These are phyloP conservation scores for Rhinolophus sinicus DNA, from an alignment of 2,113 vertebrate species.

Conservation along the genomic window DNA sequence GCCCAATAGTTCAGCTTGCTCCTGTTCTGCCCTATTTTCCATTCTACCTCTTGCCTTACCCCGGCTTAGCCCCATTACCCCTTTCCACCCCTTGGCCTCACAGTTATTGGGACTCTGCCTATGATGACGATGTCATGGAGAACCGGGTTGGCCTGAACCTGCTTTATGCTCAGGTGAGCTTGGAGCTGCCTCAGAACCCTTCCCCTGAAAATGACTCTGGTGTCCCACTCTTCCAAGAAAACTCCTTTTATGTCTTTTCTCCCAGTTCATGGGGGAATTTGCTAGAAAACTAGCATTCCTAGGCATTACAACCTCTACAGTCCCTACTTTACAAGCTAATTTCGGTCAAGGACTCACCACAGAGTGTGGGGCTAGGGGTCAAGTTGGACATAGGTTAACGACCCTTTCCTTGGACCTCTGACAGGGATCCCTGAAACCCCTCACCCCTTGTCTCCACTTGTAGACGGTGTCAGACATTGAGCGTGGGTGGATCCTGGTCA, in stretches of 20 bases:
- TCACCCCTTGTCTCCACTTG: background rate
- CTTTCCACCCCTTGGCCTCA: slow-evolving; percentile 63
- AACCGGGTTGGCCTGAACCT: slow-evolving; percentile 95
- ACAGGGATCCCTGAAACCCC: rapidly evolving
- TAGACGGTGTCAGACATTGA: slow-evolving; percentile 98
- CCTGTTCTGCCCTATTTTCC: slow-evolving; percentile 18
- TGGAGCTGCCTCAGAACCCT: slow-evolving; percentile 47
- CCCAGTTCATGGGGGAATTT: slow-evolving; percentile 23
- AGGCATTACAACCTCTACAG: background rate
- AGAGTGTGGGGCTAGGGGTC: background rate
- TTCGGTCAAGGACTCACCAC: background rate
- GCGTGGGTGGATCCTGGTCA: slow-evolving; percentile 96
- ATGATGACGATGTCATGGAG: slow-evolving; percentile 97
- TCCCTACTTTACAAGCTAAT: slow-evolving; percentile 23
- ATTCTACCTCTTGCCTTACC: slow-evolving; percentile 23
- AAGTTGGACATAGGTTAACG: slow-evolving; percentile 35
- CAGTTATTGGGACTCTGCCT: slow-evolving; percentile 98
- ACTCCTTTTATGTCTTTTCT: background rate
- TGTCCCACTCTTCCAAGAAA: background rate
- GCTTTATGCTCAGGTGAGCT: slow-evolving; percentile 95
- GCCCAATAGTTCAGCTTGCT: background rate
- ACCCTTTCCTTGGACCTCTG: background rate
- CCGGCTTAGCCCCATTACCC: slow-evolving; percentile 18
- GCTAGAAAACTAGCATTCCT: background rate
- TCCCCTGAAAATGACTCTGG: background rate